Evolutionary conservation across 2,113 vertebrate species (phyloP), one percentile per base, ranked within the genome.

Genomic region (Sander vitreus): DNA sequence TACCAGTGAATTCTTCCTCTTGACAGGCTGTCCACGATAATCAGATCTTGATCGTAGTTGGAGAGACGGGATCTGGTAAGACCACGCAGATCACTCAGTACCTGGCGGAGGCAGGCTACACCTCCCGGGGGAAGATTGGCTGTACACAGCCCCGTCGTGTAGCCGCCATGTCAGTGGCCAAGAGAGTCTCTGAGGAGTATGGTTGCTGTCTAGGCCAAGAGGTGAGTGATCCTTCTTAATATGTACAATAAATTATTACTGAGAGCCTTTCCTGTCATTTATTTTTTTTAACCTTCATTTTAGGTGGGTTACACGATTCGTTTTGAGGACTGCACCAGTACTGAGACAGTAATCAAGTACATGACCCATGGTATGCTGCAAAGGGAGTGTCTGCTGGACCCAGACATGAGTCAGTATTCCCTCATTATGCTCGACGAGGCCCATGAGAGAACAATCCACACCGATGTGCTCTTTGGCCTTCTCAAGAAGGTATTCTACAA

Each of bases 361-460:
- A 98, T 98, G 97, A 98, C 97, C 3, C 97, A 99, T 0, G 97
- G 97, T 3, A 97, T 98, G 97, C 81, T 98, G 76, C 94, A 98
- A 43, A 93, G 97, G 54, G 97, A 98, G 86, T 97, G 97, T 89
- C 91, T 98, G 74, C 96, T 98, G 11, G 97, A 98, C 65, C 96
- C 97, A 0, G 96, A 98, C 83, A 95, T 98, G 72, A 96, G 96
- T 10, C 97, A 97, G 86, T 97, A 97, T 3, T 96, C 96, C 4
- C 96, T 98, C 74, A 97, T 98, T 84, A 98, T 98, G 97, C 71
- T 98, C 83, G 97, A 98, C 0, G 97, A 98, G 83, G 97, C 97
- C 1, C 97, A 98, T 0, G 97, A 98, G 92, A 96, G 97, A 16
- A 98, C 97, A 4, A 98, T 98, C 73, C 97, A 98, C 65, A 98